Conservation (phyloP, 2,113 vertebrate species). For the Halcyon malimbica region DNA sequence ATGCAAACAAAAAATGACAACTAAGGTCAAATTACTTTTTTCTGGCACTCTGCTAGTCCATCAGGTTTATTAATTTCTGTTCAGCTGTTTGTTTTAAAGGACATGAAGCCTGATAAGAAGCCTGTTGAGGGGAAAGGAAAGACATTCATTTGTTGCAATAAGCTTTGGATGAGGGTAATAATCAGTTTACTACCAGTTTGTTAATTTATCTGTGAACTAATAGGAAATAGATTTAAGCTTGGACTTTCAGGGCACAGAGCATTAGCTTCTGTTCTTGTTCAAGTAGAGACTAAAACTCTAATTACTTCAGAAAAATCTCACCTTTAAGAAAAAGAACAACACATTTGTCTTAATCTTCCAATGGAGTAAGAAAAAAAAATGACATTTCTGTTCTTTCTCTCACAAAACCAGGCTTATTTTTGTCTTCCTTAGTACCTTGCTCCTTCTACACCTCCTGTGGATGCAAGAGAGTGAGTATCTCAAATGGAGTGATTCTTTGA, state of each 20-base stretch:
- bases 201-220: background rate
- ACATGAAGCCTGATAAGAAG: background rate
- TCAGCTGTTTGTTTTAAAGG: conserved; percentile 18
- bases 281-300: background rate
- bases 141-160: background rate
- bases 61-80: conserved; percentile 24
- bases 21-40: conserved; percentile 13
- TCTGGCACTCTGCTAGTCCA: background rate
- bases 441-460: background rate
- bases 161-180: background rate
- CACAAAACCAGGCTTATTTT: background rate
- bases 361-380: background rate
- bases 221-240: background rate
- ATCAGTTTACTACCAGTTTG: background rate
- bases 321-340: background rate
- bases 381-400: background rate
- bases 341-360: background rate
- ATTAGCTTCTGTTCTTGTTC: background rate
- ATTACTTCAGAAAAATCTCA: background rate
- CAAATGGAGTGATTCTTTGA: background rate
- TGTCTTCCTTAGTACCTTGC: background rate
- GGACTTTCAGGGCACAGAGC: background rate
- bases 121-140: background rate
- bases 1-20: background rate
- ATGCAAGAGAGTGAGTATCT: background rate